Conservation (phyloP, 2,888 invertebrate species). For the Tenthredo amoena region DNA sequence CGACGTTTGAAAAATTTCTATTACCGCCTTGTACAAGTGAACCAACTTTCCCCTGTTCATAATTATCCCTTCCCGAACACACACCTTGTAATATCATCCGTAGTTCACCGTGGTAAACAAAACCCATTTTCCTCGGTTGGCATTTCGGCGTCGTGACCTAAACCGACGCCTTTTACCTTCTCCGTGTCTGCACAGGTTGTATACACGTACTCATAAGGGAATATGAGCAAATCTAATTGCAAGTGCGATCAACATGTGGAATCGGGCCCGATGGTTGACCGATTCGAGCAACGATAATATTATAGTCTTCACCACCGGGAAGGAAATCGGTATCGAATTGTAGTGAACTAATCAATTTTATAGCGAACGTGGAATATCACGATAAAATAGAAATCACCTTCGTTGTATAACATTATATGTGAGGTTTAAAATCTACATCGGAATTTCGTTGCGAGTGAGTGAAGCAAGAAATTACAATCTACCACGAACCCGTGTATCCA, state of each 20-base stretch:
- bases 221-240: slow-evolving; percentile 39
- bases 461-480: slow-evolving; percentile 49
- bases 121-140: slow-evolving; percentile 32
- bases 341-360: slow-evolving; percentile 50
- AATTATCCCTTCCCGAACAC: background rate
- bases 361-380: slow-evolving; percentile 26
- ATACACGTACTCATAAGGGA: slow-evolving; percentile 1
- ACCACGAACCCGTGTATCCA: background rate
- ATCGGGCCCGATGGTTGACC: background rate
- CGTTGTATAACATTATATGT: background rate
- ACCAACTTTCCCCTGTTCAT: background rate
- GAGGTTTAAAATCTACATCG: slow-evolving; percentile 25
- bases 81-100: background rate
- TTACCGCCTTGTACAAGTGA: background rate
- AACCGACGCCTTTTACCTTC: background rate
- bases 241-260: background rate
- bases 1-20: background rate
- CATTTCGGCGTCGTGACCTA: slow-evolving; percentile 46
- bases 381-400: slow-evolving; percentile 45
- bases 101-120: background rate
- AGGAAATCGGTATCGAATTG: slow-evolving; percentile 16
- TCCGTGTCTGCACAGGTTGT: background rate
- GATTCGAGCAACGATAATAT: slow-evolving; percentile 1
- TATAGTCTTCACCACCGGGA: slow-evolving; percentile 5
- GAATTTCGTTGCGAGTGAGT: slow-evolving; percentile 44